Base-by-base conservation (phyloP, 2,113 vertebrate species). In the Leptobrachium leishanense region DNA sequence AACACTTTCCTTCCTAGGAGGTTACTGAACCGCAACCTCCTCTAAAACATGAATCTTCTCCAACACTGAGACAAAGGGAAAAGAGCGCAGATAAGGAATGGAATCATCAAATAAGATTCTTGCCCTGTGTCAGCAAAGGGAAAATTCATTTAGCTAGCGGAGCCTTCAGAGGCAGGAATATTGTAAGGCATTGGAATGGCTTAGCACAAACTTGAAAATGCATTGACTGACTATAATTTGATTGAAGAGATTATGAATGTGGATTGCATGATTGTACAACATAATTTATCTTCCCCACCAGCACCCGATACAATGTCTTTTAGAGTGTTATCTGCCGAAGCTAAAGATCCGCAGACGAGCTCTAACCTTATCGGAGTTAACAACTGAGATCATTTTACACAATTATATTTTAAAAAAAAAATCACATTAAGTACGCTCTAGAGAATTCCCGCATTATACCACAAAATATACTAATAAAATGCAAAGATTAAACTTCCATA, bases 131-230 rank as follows among this genome's bases (percentile, higher is more conserved):
- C 76, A 84, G 42, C 43, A 83, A 20, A 12, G 1, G 64, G 50
- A 65, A 40, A 83, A 84, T 84, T 84, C 82, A 79, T 82, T 83
- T 76, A 86, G 79, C 70, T 13, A 13, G 79, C 65, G 83, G 41
- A 1, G 2, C 73, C 7, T 85, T 53, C 78, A 64, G 39, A 31
- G 42, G 78, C 66, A 84, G 43, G 85, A 84, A 81, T 68, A 74
- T 8, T 65, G 79, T 74, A 70, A 87, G 85, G 11, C 70, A 78
- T 85, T 88, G 84, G 84, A 86, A 87, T 85, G 84, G 86, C 81
- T 85, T 86, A 82, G 83, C 84, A 84, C 86, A 85, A 89, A 87
- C 86, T 88, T 88, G 86, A 87, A 88, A 89, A 88, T 87, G 79
- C 85, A 84, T 81, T 87, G 83, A 81, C 85, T 86, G 81, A 77